A percentile compares a stretch with the other conserved stretches of the same genome.
phyloP scores from a whole-genome alignment of 1,140 invertebrate genomes.

The Heliconius melpomene region DNA sequence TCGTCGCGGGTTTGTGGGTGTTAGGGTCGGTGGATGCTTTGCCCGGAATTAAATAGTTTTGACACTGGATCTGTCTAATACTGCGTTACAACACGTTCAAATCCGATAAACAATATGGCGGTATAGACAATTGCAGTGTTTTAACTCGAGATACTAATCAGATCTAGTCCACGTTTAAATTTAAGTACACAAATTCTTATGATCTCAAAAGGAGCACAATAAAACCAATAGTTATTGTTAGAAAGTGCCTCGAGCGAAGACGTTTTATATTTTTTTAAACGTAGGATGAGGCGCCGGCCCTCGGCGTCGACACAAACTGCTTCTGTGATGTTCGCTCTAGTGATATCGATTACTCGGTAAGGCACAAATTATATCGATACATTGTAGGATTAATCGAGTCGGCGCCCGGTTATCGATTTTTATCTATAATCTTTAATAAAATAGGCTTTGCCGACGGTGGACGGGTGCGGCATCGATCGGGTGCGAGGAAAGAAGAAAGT shows the following conservation, averaged over 20 bases:
- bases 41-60: constrained; percentile 35
- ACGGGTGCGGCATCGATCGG: constrained; percentile 20
- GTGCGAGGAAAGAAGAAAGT: not conserved
- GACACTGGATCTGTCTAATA: constrained; percentile 20
- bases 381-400: constrained; percentile 26
- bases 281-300: constrained; percentile 55
- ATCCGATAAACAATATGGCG: not conserved
- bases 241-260: constrained; percentile 68
- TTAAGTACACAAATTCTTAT: constrained; percentile 50
- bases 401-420: constrained; percentile 21
- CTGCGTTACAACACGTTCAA: not conserved
- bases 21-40: constrained; percentile 46
- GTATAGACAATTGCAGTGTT: constrained; percentile 13
- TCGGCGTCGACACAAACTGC: constrained; percentile 69
- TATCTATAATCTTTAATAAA: not conserved
- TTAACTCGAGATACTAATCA: constrained; percentile 17
- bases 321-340: constrained; percentile 78
- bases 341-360: constrained; percentile 60
- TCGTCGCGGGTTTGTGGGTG: constrained; percentile 43
- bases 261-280: constrained; percentile 78
- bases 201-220: constrained; percentile 57
- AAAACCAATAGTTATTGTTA: constrained; percentile 53
- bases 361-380: constrained; percentile 59
- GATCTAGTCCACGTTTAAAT: constrained; percentile 49
- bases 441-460: constrained; percentile 8